Evolutionary conservation across 2,797 vertebrate genomes (phyloP).

Genomic region (Masticophis lateralis): DNA sequence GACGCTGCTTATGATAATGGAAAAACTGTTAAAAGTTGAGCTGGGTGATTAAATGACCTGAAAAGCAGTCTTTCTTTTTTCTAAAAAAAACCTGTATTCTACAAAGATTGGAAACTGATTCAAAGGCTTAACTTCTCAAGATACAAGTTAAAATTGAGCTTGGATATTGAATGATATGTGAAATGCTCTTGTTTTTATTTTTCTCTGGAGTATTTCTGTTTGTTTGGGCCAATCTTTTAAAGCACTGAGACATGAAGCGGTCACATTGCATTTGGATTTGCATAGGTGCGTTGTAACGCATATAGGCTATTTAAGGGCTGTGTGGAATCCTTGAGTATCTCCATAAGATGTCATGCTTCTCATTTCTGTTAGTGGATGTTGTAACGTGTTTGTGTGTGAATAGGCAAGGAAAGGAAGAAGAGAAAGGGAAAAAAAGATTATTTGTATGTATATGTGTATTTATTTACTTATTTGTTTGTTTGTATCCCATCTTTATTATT

Average conservation of each 20-base stretch:
- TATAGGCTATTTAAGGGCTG: background rate
- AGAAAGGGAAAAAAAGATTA: background rate
- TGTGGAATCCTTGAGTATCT: background rate
- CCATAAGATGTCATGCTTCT: background rate
- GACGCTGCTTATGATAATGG: background rate
- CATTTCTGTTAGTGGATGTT: background rate
- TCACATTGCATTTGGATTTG: constrained; percentile 1
- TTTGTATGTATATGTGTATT: background rate
- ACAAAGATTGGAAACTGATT: rapidly evolving
- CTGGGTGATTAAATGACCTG: background rate
- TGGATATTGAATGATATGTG: background rate
- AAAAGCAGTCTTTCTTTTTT: background rate
- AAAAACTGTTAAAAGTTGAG: constrained; percentile 7
- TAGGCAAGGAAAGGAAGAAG: background rate
- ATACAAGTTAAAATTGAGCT: background rate
- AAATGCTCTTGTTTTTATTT: background rate
- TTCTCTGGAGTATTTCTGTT: constrained; percentile 3
- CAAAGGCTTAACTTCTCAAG: background rate
- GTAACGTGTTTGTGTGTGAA: background rate
- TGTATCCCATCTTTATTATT: background rate
- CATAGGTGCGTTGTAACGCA: background rate
- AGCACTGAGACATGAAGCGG: background rate
- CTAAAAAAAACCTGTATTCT: constrained; percentile 2
- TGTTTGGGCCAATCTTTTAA: background rate
- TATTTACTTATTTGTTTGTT: too few relatives aligned